These are phyloP conservation scores for Potorous gilbertii DNA, from an alignment of 2,797 vertebrate genomes.

Conservation along the genomic window DNA sequence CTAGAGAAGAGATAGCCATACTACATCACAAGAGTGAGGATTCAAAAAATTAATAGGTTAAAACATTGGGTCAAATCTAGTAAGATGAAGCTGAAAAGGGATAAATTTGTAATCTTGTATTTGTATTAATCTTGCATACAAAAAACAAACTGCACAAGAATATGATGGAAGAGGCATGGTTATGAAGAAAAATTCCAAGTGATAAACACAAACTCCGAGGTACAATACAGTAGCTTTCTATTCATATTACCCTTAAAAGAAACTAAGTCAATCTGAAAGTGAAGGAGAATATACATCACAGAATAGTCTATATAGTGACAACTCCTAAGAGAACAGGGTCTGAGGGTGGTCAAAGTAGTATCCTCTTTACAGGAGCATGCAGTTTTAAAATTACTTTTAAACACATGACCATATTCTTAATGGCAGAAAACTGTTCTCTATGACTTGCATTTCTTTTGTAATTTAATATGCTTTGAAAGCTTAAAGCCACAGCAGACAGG, in stretches of 20 bases:
- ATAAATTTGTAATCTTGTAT: background rate
- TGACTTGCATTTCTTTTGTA: background rate
- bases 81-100: background rate
- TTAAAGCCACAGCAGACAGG: background rate
- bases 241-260: background rate
- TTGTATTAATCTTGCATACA: no score
- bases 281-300: background rate
- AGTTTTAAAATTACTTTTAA: background rate
- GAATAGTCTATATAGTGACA: background rate
- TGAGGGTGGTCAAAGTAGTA: no score
- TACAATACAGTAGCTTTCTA: background rate
- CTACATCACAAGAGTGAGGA: background rate
- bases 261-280: background rate
- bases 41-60: background rate
- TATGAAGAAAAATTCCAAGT: slow-evolving; percentile 2
- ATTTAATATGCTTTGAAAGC: background rate
- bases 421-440: background rate
- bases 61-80: background rate
- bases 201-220: background rate
- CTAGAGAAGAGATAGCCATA: background rate
- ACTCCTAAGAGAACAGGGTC: background rate
- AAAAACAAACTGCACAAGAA: background rate
- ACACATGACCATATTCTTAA: background rate
- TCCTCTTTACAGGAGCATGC: background rate
- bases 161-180: background rate